Base-by-base conservation (phyloP, 2,888 invertebrate species). In the Pegoplata infirma region DNA sequence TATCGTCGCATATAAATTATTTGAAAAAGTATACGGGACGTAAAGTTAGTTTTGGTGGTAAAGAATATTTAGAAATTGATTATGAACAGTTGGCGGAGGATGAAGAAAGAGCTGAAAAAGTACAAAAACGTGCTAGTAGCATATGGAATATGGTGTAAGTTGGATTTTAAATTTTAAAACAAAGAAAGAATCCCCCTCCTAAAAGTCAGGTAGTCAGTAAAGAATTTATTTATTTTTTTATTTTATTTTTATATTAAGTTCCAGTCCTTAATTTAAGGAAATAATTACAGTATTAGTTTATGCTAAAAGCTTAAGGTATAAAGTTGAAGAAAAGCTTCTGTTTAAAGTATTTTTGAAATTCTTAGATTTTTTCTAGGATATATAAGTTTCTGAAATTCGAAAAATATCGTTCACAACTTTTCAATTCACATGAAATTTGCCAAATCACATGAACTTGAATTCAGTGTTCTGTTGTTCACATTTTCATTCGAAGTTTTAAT, bases 61-160 rank as follows among this genome's bases (percentile, higher is more conserved):
- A 89, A 67, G 89, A 89, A 80, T 89, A 89, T 82, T 82, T 89
- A 71, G 89, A 89, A 81, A 89, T 89, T 17, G 89, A 89, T 72
- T 89, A 89, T 76, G 88, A 87, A 46, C 89, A 89, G 77, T 85
- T 89, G 63, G 88, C 85, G 63, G 87, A 88, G 77, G 86, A 88
- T 32, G 89, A 89, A 76, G 83, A 84, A 58, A 61, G 53, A 17
- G 82, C 81, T 10, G 79, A 79, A 63, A 75, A 14, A 23, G 76
- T 83, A 49, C 84, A 86, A 68, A 85, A 84, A 79, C 86, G 85
- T 63, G 84, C 84, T 68, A 89, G 88, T 71, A 89, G 88, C 83
- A 89, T 89, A 85, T 89, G 89, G 89, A 88, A 88, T 82, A 85
- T 88, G 85, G 88, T 87, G 76, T 85, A 81, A 82, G 63, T 69